These are phyloP conservation scores for Hydroisotoma schaefferi DNA, from an alignment of 2,888 invertebrate genomes.

Conservation along the genomic window DNA sequence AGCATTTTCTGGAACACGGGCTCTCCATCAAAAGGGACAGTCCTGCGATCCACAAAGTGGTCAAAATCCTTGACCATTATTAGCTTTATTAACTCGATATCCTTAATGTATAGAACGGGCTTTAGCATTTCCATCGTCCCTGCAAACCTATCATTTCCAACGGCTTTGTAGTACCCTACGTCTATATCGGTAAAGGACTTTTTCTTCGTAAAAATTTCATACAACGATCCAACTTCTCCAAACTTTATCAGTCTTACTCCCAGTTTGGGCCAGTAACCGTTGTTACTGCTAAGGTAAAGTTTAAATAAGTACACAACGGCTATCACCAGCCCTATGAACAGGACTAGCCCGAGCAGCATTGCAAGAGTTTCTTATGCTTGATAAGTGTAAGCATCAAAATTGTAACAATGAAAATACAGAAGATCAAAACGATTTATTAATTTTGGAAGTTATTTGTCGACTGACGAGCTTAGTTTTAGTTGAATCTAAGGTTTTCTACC, in stretches of 20 bases:
- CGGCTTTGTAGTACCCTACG: constrained; percentile 2
- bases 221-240: constrained; percentile 9
- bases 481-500: too few relatives aligned
- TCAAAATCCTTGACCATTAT: constrained; percentile 44
- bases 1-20: constrained; percentile 34
- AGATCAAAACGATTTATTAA: too few relatives aligned
- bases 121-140: constrained; percentile 33
- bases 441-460: too few relatives aligned
- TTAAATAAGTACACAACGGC: neutral
- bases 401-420: too few relatives aligned
- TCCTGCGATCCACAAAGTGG: constrained; percentile 29
- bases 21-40: constrained; percentile 27
- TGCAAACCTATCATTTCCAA: constrained; percentile 15
- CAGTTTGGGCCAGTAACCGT: constrained; percentile 30
- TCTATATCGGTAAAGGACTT: constrained; percentile 20
- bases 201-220: constrained; percentile 10
- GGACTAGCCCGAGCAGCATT: too few relatives aligned
- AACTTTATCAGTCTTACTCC: constrained; percentile 17
- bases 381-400: too few relatives aligned
- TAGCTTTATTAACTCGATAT: constrained; percentile 35
- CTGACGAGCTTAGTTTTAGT: too few relatives aligned
- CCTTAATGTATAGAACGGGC: constrained; percentile 27
- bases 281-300: constrained; percentile 24
- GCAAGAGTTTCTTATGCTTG: too few relatives aligned
- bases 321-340: constrained; percentile 3